Evolutionary conservation across 2,113 vertebrate genomes (phyloP).

Genomic region (Hyla sarda): DNA sequence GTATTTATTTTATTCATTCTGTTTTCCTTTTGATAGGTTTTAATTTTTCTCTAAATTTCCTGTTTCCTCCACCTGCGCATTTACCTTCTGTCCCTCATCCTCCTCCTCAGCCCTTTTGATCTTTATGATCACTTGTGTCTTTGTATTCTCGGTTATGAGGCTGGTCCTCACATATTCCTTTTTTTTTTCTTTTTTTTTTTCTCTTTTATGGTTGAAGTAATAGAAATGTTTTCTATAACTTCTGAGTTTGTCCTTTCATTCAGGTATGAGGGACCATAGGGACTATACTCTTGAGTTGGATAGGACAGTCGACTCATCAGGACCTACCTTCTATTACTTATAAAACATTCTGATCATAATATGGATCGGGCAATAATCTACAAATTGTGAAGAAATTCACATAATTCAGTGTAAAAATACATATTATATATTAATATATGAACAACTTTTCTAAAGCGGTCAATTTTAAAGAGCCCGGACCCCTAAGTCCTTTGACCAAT

Average conservation of each 20-base stretch:
- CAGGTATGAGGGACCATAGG: not conserved
- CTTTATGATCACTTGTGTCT: not conserved
- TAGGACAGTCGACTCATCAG: too few species aligned
- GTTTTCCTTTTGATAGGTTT: not conserved
- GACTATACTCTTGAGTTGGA: not conserved
- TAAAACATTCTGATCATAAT: too few species aligned
- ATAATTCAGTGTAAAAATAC: too few species aligned
- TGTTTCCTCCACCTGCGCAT: conserved; percentile 1
- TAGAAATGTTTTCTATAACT: too few species aligned
- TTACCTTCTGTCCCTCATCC: conserved; percentile 2
- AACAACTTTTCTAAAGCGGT: too few species aligned
- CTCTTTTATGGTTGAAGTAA: too few species aligned
- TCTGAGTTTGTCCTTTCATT: not conserved
- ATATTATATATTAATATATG: too few species aligned
- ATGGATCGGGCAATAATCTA: too few species aligned
- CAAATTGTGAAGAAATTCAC: too few species aligned
- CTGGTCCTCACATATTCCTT: not conserved
- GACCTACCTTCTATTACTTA: too few species aligned
- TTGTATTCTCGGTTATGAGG: conserved; percentile 16
- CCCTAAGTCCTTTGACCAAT: too few species aligned
- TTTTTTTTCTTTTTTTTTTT: not conserved
- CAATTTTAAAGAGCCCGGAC: too few species aligned
- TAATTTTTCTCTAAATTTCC: not conserved
- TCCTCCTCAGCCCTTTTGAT: not conserved
- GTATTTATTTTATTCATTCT: not conserved